Evolutionary conservation across 2,113 vertebrate species (phyloP).

Genomic region (Rhea pennata): DNA sequence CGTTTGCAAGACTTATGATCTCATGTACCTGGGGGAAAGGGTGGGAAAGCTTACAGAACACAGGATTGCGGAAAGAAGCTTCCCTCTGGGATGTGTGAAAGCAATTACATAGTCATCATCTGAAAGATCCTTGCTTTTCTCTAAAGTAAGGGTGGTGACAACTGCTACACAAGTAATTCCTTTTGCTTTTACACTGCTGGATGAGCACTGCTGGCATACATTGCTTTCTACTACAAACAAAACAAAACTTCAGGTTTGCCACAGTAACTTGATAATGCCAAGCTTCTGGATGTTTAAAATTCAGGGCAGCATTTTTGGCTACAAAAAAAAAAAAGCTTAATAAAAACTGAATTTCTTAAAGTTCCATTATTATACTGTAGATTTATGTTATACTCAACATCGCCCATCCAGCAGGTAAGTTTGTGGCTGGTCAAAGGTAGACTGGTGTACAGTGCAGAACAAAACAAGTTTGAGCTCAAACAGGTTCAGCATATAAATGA

Average conservation of each 20-base stretch:
- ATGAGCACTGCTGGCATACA: not conserved
- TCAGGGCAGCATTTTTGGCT: not conserved
- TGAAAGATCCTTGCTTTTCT: constrained; percentile 36
- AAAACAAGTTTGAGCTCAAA: not conserved
- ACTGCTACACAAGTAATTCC: not conserved
- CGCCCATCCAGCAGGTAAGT: not conserved
- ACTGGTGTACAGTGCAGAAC: not conserved
- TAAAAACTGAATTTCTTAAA: not conserved
- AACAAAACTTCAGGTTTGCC: not conserved
- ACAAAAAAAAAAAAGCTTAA: not conserved
- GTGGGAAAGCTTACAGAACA: not conserved
- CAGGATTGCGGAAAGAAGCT: not conserved
- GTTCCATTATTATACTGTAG: not conserved
- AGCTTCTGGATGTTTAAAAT: not conserved
- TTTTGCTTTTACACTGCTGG: not conserved
- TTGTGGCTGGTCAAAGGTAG: not conserved
- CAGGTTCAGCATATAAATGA: not conserved
- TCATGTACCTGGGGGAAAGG: constrained; percentile 50
- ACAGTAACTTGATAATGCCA: not conserved
- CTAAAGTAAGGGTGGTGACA: constrained; percentile 20
- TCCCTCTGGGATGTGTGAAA: constrained; percentile 9
- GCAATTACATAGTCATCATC: constrained; percentile 39
- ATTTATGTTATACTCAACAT: not conserved
- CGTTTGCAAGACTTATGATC: constrained; percentile 29
- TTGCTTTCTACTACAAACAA: not conserved